These are phyloP conservation scores for Portevinia maculata DNA, from an alignment of 2,888 invertebrate species.

Conservation along the genomic window DNA sequence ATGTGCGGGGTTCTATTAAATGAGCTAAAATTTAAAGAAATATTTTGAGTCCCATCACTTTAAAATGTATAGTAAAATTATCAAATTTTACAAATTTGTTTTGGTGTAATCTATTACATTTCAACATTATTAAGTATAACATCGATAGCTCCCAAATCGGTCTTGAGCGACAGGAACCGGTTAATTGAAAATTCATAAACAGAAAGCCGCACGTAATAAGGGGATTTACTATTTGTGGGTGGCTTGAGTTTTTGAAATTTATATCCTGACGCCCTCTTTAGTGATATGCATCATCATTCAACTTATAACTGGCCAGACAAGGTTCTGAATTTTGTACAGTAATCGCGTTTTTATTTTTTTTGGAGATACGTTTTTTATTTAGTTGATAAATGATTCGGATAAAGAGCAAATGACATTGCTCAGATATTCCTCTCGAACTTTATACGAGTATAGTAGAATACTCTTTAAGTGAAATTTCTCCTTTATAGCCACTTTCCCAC, in stretches of 20 bases:
- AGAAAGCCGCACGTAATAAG: not conserved
- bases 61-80: too few species aligned
- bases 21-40: too few species aligned
- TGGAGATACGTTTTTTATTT: slow-evolving; percentile 9
- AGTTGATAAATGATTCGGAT: slow-evolving; percentile 29
- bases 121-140: slow-evolving; percentile 28
- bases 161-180: slow-evolving; percentile 1
- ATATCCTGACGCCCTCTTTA: slow-evolving; percentile 2
- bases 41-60: too few species aligned
- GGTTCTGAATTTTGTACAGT: slow-evolving; percentile 5
- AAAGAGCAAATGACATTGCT: too few species aligned
- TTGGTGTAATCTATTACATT: slow-evolving; percentile 47
- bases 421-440: too few species aligned
- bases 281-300: not conserved
- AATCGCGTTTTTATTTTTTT: slow-evolving; percentile 14
- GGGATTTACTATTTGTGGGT: too few species aligned
- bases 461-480: too few species aligned
- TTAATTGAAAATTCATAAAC: slow-evolving; percentile 56
- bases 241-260: not conserved
- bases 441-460: too few species aligned
- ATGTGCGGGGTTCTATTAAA: too few species aligned
- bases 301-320: not conserved
- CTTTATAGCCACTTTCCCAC: too few species aligned
- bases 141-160: slow-evolving; percentile 29
- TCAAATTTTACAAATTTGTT: too few species aligned